Evolutionary conservation across 1,140 invertebrate species (phyloP).

Genomic region (Conopomorpha cramerella): DNA sequence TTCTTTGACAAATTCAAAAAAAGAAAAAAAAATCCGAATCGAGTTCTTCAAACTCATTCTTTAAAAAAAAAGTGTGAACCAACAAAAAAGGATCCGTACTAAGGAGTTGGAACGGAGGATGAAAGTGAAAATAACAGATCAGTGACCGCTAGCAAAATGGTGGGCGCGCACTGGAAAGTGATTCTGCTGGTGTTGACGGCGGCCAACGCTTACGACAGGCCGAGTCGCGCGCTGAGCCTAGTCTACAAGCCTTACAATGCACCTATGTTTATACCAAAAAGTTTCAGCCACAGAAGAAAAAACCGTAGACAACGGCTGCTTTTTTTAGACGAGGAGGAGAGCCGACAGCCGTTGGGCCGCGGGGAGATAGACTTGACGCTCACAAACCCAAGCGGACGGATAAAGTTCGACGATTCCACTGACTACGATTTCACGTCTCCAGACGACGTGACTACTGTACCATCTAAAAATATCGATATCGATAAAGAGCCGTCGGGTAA

Average conservation of each 20-base stretch:
- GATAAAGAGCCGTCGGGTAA: conserved; percentile 16
- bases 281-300: neutral
- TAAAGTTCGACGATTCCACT: conserved; percentile 36
- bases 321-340: conserved; percentile 40
- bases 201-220: conserved; percentile 28
- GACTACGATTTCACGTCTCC: conserved; percentile 45
- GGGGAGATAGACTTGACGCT: conserved; percentile 43
- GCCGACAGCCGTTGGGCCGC: conserved; percentile 18
- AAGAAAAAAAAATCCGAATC: too few relatives aligned
- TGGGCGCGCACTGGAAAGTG: conserved; percentile 54
- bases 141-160: conserved; percentile 51
- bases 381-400: conserved; percentile 23
- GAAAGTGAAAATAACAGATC: conserved; percentile 43
- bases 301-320: too few relatives aligned
- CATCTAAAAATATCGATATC: conserved; percentile 10
- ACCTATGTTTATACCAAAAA: conserved; percentile 34
- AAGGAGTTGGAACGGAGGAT: too few relatives aligned
- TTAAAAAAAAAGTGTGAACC: neutral
- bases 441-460: conserved; percentile 13
- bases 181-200: conserved; percentile 37
- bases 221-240: conserved; percentile 34
- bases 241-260: conserved; percentile 23
- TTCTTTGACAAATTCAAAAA: too few relatives aligned
- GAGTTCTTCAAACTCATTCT: too few relatives aligned
- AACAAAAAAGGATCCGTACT: too few relatives aligned